Conservation (phyloP, 1,140 invertebrate species). For the Lethocerus indicus region DNA sequence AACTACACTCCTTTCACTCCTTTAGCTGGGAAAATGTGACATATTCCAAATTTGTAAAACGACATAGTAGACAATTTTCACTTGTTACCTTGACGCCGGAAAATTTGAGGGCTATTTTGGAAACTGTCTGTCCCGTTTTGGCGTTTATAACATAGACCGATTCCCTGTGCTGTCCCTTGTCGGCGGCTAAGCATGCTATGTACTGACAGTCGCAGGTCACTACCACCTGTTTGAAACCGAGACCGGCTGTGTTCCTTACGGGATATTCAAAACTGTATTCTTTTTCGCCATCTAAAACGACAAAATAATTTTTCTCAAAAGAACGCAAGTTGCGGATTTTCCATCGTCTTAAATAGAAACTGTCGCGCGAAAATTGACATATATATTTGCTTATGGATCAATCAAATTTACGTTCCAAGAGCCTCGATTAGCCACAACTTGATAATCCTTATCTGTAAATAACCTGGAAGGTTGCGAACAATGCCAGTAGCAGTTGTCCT, state of each 20-base stretch:
- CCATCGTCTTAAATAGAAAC: too few relatives aligned
- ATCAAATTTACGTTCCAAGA: too few relatives aligned
- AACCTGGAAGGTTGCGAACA: conserved; percentile 51
- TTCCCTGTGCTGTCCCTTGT: conserved; percentile 61
- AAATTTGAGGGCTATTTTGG: conserved; percentile 52
- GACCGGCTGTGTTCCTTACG: conserved; percentile 43
- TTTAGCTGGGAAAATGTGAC: too few relatives aligned
- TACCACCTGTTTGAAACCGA: conserved; percentile 49
- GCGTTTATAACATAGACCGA: conserved; percentile 69
- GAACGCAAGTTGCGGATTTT: background rate
- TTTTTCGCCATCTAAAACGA: conserved; percentile 43
- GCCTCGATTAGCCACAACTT: too few relatives aligned
- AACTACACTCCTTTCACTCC: too few relatives aligned
- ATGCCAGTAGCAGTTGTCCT: conserved; percentile 44
- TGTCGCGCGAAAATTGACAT: too few relatives aligned
- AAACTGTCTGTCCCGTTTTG: conserved; percentile 59
- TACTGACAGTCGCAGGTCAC: conserved; percentile 65
- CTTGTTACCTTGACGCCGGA: conserved; percentile 43
- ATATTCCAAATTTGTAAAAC: too few relatives aligned
- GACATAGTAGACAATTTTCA: too few relatives aligned
- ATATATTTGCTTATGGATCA: too few relatives aligned
- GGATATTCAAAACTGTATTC: conserved; percentile 67
- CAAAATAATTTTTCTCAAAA: background rate
- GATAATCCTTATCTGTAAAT: background rate
- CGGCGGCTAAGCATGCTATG: conserved; percentile 58